phyloP scores from a whole-genome alignment of 2,888 invertebrate species.

The Hermaeophaga mercurialis region DNA sequence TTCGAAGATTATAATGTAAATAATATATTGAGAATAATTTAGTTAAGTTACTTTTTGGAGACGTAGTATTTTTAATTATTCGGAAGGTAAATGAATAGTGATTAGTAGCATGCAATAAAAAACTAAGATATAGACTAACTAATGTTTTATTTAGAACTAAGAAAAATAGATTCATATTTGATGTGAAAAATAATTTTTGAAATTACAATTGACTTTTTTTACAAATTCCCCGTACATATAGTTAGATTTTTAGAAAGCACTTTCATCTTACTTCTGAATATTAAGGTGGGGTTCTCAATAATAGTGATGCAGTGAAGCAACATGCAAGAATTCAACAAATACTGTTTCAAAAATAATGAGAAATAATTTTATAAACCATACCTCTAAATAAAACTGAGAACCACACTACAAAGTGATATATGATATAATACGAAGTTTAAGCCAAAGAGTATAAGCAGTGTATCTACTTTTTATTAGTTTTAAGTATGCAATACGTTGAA shows the following conservation, averaged over 20 bases:
- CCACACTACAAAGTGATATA: background rate
- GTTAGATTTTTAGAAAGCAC: background rate
- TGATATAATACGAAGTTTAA: too few species aligned
- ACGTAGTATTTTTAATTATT: background rate
- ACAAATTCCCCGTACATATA: background rate
- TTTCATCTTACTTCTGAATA: conserved; percentile 13
- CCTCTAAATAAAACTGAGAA: conserved; percentile 7
- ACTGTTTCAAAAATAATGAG: background rate
- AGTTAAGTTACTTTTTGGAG: conserved; percentile 5
- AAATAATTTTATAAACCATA: conserved; percentile 6
- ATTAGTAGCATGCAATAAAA: conserved; percentile 3
- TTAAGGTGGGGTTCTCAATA: conserved; percentile 1
- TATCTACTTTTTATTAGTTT: too few species aligned
- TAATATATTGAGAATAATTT: too few species aligned
- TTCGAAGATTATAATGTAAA: too few species aligned
- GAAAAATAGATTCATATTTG: too few species aligned
- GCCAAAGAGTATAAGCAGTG: too few species aligned
- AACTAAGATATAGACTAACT: background rate
- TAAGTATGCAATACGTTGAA: too few species aligned
- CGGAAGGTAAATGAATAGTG: conserved; percentile 12
- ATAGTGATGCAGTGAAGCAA: conserved; percentile 15
- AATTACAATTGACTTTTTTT: too few species aligned
- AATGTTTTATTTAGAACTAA: background rate
- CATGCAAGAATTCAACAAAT: conserved; percentile 18
- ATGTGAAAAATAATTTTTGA: too few species aligned